Conservation (phyloP, 2,888 invertebrate species). For the Dorcus hopei region DNA sequence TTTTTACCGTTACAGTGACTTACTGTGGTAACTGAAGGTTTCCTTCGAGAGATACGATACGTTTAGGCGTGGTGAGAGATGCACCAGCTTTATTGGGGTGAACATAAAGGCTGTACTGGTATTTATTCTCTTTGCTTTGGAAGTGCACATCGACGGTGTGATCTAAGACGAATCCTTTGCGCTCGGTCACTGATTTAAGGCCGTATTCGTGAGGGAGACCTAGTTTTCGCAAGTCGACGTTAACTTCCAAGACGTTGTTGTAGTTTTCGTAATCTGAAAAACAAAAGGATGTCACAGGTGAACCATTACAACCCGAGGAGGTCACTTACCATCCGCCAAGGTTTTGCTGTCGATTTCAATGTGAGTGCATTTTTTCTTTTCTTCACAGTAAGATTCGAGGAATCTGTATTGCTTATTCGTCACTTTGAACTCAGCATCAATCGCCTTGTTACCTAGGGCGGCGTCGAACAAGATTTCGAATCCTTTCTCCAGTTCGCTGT, state of each 20-base stretch:
- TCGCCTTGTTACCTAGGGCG: constrained; percentile 65
- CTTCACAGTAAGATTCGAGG: constrained; percentile 71
- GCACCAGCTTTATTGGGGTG: constrained; percentile 64
- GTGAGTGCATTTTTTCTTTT: constrained; percentile 75
- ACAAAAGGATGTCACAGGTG: constrained; percentile 49
- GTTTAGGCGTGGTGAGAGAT: constrained; percentile 64
- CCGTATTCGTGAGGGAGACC: constrained; percentile 75
- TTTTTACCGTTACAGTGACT: constrained; percentile 2
- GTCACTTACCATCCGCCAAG: constrained; percentile 39
- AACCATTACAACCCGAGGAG: too few relatives aligned
- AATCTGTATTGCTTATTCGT: constrained; percentile 71
- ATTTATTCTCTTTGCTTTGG: constrained; percentile 67
- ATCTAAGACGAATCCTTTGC: constrained; percentile 58
- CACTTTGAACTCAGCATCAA: constrained; percentile 66
- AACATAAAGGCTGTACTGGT: constrained; percentile 65
- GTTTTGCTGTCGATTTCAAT: constrained; percentile 65
- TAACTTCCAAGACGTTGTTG: constrained; percentile 62
- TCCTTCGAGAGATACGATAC: constrained; percentile 64
- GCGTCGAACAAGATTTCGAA: constrained; percentile 62
- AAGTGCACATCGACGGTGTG: constrained; percentile 71
- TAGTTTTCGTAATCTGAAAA: constrained; percentile 45
- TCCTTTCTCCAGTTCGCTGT: constrained; percentile 40
- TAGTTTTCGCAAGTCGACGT: constrained; percentile 69
- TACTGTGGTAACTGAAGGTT: constrained; percentile 27
- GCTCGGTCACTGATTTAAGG: constrained; percentile 61